Conservation (phyloP, 2,888 invertebrate species). For the Falcaria lacertinaria region DNA sequence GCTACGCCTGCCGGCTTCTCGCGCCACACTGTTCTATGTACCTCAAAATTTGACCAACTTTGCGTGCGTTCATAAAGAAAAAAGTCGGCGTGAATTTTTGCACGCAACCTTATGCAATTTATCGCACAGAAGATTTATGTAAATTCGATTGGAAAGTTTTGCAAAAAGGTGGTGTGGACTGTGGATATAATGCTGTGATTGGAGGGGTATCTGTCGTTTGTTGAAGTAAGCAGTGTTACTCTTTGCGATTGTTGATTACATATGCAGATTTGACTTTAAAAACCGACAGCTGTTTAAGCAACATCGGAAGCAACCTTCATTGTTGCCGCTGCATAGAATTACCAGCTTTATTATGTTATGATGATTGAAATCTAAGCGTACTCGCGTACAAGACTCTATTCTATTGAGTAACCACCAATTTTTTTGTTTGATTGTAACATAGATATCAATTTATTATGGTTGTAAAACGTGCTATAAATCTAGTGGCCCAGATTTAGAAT, state of each 20-base stretch:
- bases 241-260: constrained; percentile 3
- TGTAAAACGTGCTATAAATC: constrained; percentile 26
- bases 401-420: constrained; percentile 41
- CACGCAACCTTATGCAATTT: constrained; percentile 27
- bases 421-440: constrained; percentile 37
- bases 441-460: constrained; percentile 31
- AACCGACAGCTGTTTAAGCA: constrained; percentile 50
- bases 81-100: constrained; percentile 31
- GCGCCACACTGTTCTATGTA: constrained; percentile 50
- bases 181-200: too few relatives aligned
- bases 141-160: constrained; percentile 7
- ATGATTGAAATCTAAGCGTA: constrained; percentile 53
- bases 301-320: constrained; percentile 51
- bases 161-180: too few relatives aligned
- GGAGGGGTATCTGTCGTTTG: too few relatives aligned
- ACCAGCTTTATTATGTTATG: constrained; percentile 26
- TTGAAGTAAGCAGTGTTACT: too few relatives aligned
- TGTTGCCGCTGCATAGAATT: constrained; percentile 53
- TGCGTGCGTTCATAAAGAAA: constrained; percentile 44
- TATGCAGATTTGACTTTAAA: constrained; percentile 29
- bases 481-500: constrained; percentile 11
- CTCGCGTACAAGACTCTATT: constrained; percentile 30
- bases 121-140: constrained; percentile 24
- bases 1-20: constrained; percentile 49
- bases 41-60: constrained; percentile 47